Percentiles rank a stretch among this genome's conserved stretches.
phyloP scores from a whole-genome alignment of 1,140 invertebrate species.

The Macrobrachium rosenbergii region DNA sequence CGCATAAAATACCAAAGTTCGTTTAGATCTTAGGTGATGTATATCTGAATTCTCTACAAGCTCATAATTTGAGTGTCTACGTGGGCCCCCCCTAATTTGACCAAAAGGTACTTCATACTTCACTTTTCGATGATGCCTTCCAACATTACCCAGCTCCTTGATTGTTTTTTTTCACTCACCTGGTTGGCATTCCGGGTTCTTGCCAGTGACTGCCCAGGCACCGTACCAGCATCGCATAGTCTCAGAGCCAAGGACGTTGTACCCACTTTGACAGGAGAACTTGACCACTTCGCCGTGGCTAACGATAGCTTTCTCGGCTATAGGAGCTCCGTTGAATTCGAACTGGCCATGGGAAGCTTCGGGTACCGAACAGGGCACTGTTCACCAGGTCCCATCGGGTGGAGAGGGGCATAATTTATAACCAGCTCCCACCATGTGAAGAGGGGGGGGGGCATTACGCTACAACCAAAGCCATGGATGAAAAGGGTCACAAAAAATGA shows the following conservation, averaged over 20 bases:
- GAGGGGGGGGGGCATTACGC: background rate
- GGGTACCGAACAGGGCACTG: slow-evolving; percentile 80
- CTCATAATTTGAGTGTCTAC: too few relatives aligned
- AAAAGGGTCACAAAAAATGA: too few relatives aligned
- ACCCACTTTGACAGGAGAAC: slow-evolving; percentile 88
- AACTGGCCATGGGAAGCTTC: slow-evolving; percentile 77
- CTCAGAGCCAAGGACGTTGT: slow-evolving; percentile 77
- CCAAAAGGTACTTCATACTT: too few relatives aligned
- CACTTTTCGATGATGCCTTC: background rate
- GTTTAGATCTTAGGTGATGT: too few relatives aligned
- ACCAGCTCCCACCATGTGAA: background rate
- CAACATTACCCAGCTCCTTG: background rate
- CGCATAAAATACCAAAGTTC: too few relatives aligned
- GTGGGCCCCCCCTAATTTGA: too few relatives aligned
- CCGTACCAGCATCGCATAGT: slow-evolving; percentile 83
- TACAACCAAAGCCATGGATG: slow-evolving; percentile 2
- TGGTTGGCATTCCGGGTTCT: slow-evolving; percentile 82
- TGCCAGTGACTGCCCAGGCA: slow-evolving; percentile 79
- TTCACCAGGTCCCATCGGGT: background rate
- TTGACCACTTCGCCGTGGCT: slow-evolving; percentile 86
- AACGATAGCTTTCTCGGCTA: slow-evolving; percentile 79
- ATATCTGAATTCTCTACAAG: too few relatives aligned
- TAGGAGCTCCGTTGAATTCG: slow-evolving; percentile 79
- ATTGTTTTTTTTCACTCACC: slow-evolving; percentile 70
- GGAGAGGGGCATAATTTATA: background rate